Evolutionary conservation across 2,113 vertebrate genomes (phyloP).

Genomic region (Plotosus lineatus): DNA sequence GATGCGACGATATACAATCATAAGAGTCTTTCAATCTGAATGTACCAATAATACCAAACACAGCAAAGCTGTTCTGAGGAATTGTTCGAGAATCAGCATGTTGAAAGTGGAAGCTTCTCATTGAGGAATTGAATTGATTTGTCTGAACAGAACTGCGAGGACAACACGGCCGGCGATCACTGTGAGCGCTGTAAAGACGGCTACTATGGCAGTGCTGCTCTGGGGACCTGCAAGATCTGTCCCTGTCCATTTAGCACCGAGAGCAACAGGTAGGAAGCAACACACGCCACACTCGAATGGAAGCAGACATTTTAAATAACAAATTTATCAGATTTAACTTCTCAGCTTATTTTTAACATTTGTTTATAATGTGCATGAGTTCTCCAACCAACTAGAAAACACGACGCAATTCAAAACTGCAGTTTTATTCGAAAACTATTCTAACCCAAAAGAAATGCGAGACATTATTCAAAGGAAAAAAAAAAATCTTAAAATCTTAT

Average conservation of each 20-base stretch:
- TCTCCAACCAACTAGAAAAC: too few species aligned
- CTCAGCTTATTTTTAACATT: too few species aligned
- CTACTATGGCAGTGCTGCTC: constrained; percentile 77
- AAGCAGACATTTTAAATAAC: background rate
- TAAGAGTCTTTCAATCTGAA: background rate
- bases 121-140: background rate
- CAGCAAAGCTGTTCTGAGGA: background rate
- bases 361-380: too few species aligned
- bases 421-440: too few species aligned
- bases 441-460: too few species aligned
- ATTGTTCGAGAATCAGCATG: background rate
- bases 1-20: background rate
- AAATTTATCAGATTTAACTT: too few species aligned
- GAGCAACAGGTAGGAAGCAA: constrained; percentile 77
- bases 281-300: background rate
- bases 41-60: too few species aligned
- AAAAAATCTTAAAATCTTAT: too few species aligned
- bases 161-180: constrained; percentile 83
- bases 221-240: constrained; percentile 77
- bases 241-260: constrained; percentile 75
- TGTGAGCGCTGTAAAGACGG: constrained; percentile 89
- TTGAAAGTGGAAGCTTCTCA: background rate
- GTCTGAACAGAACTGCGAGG: constrained; percentile 78
- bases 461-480: too few species aligned
- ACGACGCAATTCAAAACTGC: too few species aligned